These are phyloP conservation scores for Boloria selene DNA, from an alignment of 2,888 invertebrate species.

Conservation along the genomic window DNA sequence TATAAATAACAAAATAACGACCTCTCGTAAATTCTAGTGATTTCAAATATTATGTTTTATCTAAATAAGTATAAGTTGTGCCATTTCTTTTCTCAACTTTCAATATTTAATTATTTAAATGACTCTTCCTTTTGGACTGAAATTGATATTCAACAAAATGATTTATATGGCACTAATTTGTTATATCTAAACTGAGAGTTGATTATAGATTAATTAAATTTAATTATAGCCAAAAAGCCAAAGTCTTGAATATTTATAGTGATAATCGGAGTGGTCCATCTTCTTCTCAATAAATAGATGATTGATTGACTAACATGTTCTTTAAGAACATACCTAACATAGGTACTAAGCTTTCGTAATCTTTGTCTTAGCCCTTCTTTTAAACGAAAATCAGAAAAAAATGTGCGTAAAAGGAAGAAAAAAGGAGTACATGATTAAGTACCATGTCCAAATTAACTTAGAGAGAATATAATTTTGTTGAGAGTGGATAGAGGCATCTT, in stretches of 20 bases:
- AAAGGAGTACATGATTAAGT: neutral
- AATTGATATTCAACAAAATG: no score
- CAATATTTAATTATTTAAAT: constrained; percentile 1
- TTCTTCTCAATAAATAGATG: no score
- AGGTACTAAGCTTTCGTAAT: no score
- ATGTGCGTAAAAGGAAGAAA: neutral
- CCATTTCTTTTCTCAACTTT: neutral
- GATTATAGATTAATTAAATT: no score
- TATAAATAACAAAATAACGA: constrained; percentile 19
- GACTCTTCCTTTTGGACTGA: neutral
- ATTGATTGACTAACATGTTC: no score
- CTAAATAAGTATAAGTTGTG: neutral
- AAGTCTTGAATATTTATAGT: no score
- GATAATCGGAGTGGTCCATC: no score
- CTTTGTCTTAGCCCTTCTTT: no score
- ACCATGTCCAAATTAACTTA: neutral
- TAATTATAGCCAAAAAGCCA: no score
- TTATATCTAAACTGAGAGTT: no score
- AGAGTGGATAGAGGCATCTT: constrained; percentile 15
- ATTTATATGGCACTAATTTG: no score
- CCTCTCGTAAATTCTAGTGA: constrained; percentile 4
- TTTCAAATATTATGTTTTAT: neutral
- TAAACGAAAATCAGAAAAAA: neutral
- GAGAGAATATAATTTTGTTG: neutral
- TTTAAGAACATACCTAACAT: no score